phyloP scores from a whole-genome alignment of 2,888 invertebrate genomes.

The Prosapia bicincta region DNA sequence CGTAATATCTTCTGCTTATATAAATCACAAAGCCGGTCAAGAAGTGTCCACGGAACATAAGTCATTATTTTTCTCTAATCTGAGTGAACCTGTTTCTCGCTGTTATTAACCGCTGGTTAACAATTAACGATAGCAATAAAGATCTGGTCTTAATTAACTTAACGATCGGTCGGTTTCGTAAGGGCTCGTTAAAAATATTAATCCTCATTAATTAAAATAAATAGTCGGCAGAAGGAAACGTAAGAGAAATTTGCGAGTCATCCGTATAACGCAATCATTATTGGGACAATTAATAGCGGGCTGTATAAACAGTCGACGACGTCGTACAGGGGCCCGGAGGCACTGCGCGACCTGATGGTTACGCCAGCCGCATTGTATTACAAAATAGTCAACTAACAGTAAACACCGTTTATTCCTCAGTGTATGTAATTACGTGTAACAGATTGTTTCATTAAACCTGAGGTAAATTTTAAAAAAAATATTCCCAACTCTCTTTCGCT shows the following conservation, averaged over 20 bases:
- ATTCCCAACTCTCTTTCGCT: no score
- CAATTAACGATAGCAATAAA: background rate
- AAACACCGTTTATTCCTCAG: no score
- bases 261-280: background rate
- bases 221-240: background rate
- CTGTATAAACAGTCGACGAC: background rate
- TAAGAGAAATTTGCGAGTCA: background rate
- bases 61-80: background rate
- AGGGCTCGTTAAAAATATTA: background rate
- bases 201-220: background rate
- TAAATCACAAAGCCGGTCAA: background rate
- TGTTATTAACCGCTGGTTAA: background rate
- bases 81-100: background rate
- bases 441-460: no score
- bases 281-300: background rate
- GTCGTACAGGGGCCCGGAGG: background rate
- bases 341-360: background rate
- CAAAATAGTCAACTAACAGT: no score
- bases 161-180: background rate
- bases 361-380: no score
- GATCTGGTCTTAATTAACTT: background rate
- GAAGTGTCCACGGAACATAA: background rate
- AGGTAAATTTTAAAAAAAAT: no score
- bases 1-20: background rate
- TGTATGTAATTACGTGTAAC: no score